Base-by-base conservation (phyloP, 2,888 invertebrate genomes). In the Meandrusa payeni region DNA sequence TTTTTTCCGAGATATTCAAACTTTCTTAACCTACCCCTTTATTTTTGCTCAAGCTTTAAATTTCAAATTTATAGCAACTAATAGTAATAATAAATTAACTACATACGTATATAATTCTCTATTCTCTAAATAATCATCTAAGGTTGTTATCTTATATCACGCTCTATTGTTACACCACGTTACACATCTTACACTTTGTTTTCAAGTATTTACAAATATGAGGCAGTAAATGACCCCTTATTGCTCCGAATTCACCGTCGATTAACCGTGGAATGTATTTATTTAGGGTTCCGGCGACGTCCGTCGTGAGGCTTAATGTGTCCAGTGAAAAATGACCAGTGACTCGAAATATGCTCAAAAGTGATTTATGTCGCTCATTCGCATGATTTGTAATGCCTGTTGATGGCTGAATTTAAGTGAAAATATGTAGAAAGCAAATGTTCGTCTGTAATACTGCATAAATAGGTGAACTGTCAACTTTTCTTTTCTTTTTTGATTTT, bases 201-300 rank as follows among this genome's bases (percentile, higher is more conserved):
- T 39, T 17, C 17, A 22, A 59, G 51, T 52, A 61, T 56, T 50
- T 41, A 63, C 69, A 71, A 76, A 76, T 69, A 70, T 66, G 65
- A 54, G 54, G 52, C 49, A 52, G 50, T 47, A 47, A 55, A 50
- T 51, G 55, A 54, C 56, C 61, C 60, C 59, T 64, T 69, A 62
- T 64, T 69, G 66, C 62, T 63, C 55, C 63, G 56, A 61, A 67
- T 80, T 80, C 73, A 78, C 73, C 74, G 81, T 78, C 83, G 78
- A 83, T 85, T 81, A 78, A 69, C 73, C 74, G 64, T 68, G 57
- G 67, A 71, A 76, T 72, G 73, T 81, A 78, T 83, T 82, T 82
- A 78, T 76, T 81, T 80, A 76, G 78, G 80, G 74, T 61, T 64
- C 70, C 64, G 55, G 44, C 59, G 55, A 61, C 64, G 63, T 64